A percentile compares a stretch with the other conserved stretches of the same genome.
Evolutionary conservation across 1,140 invertebrate genomes (phyloP).

Genomic region (Zeugodacus cucurbitae): DNA sequence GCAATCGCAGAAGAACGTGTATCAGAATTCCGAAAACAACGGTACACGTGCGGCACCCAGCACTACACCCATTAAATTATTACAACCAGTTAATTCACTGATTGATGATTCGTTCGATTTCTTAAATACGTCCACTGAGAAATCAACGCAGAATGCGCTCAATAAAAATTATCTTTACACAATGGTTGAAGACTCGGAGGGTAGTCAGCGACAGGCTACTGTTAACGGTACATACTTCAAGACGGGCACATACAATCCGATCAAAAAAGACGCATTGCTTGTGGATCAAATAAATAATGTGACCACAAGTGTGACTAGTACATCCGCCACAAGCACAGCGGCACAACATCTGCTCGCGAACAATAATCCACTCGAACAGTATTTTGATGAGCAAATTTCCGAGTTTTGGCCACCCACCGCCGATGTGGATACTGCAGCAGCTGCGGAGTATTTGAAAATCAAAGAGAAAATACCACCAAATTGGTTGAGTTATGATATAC

Average conservation of each 20-base stretch:
- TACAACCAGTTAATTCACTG: slow-evolving; percentile 28
- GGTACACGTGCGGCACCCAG: not conserved
- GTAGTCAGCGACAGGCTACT: slow-evolving; percentile 56
- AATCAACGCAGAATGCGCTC: not conserved
- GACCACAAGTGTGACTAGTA: not conserved
- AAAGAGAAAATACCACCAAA: slow-evolving; percentile 43
- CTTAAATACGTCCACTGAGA: slow-evolving; percentile 12
- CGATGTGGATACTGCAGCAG: not conserved
- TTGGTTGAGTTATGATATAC: slow-evolving; percentile 45
- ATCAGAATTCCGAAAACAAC: slow-evolving; percentile 47
- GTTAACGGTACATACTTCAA: slow-evolving; percentile 62
- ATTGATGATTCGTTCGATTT: slow-evolving; percentile 44
- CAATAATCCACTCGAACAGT: slow-evolving; percentile 27
- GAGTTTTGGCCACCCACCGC: slow-evolving; percentile 37
- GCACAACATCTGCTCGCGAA: not conserved
- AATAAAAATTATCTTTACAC: slow-evolving; percentile 60
- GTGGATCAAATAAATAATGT: not conserved
- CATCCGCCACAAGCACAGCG: not conserved
- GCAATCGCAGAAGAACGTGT: slow-evolving; percentile 57
- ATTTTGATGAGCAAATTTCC: slow-evolving; percentile 40
- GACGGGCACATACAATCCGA: slow-evolving; percentile 61
- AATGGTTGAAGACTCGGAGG: slow-evolving; percentile 62
- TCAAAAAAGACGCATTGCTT: slow-evolving; percentile 50
- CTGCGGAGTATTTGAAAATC: slow-evolving; percentile 36
- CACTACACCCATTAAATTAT: slow-evolving; percentile 17